Evolutionary conservation across 2,888 invertebrate species (phyloP).

Genomic region (Siphonodentalium dalli): DNA sequence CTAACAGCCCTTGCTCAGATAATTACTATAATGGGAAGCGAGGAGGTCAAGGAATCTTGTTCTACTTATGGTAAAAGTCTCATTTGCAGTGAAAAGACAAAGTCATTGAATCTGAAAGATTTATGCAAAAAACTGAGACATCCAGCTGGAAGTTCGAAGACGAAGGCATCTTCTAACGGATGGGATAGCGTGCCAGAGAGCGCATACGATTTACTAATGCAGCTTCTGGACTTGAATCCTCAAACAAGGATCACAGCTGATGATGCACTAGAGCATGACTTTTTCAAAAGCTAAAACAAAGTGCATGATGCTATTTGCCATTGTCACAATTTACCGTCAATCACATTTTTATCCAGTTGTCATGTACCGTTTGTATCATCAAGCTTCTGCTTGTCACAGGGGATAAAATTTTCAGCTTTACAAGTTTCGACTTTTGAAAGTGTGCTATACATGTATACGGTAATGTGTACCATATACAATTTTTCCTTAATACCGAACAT

Average conservation of each 20-base stretch:
- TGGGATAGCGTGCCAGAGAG: constrained; percentile 69
- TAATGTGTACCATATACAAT: too few species aligned
- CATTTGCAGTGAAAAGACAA: constrained; percentile 39
- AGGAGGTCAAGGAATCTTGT: constrained; percentile 75
- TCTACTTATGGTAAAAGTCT: constrained; percentile 71
- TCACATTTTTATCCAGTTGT: too few species aligned
- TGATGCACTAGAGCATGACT: constrained; percentile 79
- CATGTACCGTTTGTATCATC: too few species aligned
- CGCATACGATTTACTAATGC: constrained; percentile 77
- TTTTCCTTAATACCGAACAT: too few species aligned
- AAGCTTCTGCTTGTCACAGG: too few species aligned
- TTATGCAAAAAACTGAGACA: constrained; percentile 61
- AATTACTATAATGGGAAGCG: constrained; percentile 79
- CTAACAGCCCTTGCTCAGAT: constrained; percentile 83
- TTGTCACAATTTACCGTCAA: too few species aligned
- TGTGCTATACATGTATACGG: too few species aligned
- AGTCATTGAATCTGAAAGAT: constrained; percentile 58
- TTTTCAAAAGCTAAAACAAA: too few species aligned
- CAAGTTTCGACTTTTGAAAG: too few species aligned
- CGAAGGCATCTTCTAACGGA: neutral
- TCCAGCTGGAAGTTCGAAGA: constrained; percentile 23
- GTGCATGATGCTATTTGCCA: too few species aligned
- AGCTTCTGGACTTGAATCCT: constrained; percentile 82
- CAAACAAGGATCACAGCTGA: constrained; percentile 76
- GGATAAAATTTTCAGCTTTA: too few species aligned